Percentiles rank a stretch among this genome's conserved stretches.
Evolutionary conservation across 2,797 vertebrate genomes (phyloP).

Genomic region (Falco concolor): DNA sequence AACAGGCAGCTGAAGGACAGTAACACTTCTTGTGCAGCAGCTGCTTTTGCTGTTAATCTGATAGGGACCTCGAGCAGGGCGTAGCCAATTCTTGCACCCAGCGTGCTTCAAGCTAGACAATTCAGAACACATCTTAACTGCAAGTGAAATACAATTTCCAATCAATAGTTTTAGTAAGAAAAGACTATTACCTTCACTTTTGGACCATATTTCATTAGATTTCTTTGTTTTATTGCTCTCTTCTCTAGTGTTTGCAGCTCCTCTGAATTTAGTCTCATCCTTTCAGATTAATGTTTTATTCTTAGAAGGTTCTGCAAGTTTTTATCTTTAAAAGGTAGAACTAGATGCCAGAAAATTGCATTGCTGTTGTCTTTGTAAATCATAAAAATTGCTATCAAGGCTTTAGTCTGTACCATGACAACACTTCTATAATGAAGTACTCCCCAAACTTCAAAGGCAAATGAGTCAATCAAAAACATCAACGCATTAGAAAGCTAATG

Average conservation of each 20-base stretch:
- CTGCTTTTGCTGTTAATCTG: background rate
- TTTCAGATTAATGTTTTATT: background rate
- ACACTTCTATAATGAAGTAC: background rate
- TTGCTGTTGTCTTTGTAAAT: background rate
- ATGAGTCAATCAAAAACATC: background rate
- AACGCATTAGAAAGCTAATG: background rate
- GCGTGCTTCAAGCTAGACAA: accelerated
- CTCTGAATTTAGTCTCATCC: background rate
- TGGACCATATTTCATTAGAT: background rate
- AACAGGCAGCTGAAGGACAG: background rate
- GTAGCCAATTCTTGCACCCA: background rate
- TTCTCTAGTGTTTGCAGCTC: background rate
- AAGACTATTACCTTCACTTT: background rate
- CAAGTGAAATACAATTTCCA: background rate
- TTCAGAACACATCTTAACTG: background rate
- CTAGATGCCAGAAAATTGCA: background rate
- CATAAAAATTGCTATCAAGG: background rate
- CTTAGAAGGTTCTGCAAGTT: background rate
- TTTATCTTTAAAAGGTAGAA: constrained; percentile 1
- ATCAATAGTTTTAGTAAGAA: background rate
- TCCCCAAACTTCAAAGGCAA: background rate
- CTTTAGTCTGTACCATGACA: background rate
- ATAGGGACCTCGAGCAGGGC: background rate
- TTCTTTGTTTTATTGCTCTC: background rate
- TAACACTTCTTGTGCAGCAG: background rate